Base-by-base conservation (phyloP, 1,140 invertebrate species). In the Dreissena rostriformis region DNA sequence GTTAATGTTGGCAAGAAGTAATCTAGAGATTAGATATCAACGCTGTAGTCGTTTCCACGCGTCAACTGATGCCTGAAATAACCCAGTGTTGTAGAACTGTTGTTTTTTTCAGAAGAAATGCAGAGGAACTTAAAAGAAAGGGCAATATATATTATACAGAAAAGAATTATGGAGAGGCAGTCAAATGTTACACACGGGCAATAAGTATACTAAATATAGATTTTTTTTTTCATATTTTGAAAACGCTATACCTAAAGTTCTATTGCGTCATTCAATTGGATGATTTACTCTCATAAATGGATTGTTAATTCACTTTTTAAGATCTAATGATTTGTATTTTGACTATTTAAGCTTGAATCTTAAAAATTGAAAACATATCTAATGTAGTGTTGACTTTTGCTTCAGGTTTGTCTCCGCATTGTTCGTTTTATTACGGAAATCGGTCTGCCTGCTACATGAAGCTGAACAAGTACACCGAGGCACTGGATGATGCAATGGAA, bases 361-460 rank as follows among this genome's bases (percentile, higher is more conserved):
- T 6, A 8, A 6, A 19, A 68, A 68, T 11, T 22, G 17, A 68
- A n/a, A 17, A 68, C 17, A 29, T 24, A 22, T 17, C 5, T 1
- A 68, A 22, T 68, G 6, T 68, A 1, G 17, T 68, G 66, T 68
- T 26, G 24, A 22, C 1, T 15, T 5, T 29, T 22, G 17, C 79
- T 79, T 24, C 88, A 94, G 94, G 93, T 75, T 80, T 95, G 57
- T 94, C 95, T 86, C 94, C 94, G 29, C 91, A 92, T 55, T 93
- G 91, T 91, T 94, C 97, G 68, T 94, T 96, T 15, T 98, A 97
- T 91, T 98, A 98, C 94, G 96, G 97, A 76, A 99, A 99, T 93
- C 77, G 98, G 89, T 95, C 97, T 66, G 98, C 98, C 39, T 98
- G 97, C 92, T 97, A 97, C 90, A 97, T 99, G 95, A 99, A 98